Evolutionary conservation across 2,113 vertebrate species (phyloP), one percentile per base, ranked within the genome.

Genomic region (Eretmochelys imbricata): DNA sequence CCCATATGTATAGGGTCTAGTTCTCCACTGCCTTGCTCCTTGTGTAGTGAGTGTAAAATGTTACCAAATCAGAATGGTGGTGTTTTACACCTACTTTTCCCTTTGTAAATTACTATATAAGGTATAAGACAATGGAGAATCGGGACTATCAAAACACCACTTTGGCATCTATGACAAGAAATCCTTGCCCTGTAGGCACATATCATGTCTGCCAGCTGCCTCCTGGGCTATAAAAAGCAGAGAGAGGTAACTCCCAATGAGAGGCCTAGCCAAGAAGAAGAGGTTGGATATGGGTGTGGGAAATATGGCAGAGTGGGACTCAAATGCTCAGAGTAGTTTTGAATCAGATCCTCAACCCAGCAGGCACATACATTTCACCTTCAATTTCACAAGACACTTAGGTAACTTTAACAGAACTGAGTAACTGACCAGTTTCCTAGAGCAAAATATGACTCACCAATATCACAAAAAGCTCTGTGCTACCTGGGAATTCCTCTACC

Each of bases 371-470:
- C 1, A 62, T 89, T 95, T 0, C 5, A 83, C 22, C 38, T 6
- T 50, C 3, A 42, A 16, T 46, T 80, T 17, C 19, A 5, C 24
- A 85, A 92, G 62, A 3, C 25, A 27, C 22, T 54, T 80, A 11
- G 8, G 38, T 2, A 6, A 53, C 62, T 94, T 89, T 4, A 79
- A 65, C 25, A 81, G 50, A 54, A 76, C 38, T 83, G 1, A 83
- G 59, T 24, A 90, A 69, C 59, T 96, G 72, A 5, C 50, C n/a
- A 65, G 5, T 8, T 89, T 92, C 25, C 80, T 91, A 16, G 55
- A 3, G 0, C 75, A 69, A 89, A 94, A 51, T 69, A 6, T 2
- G 62, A 87, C 62, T 88, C 10, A 1, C 11, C 85, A 6, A 51
- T 93, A 85, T 89, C 17, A 87, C 69, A 65, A 1, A 81, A 82